Base-by-base conservation (phyloP, 2,113 vertebrate genomes). In the Pterophyllum scalare region DNA sequence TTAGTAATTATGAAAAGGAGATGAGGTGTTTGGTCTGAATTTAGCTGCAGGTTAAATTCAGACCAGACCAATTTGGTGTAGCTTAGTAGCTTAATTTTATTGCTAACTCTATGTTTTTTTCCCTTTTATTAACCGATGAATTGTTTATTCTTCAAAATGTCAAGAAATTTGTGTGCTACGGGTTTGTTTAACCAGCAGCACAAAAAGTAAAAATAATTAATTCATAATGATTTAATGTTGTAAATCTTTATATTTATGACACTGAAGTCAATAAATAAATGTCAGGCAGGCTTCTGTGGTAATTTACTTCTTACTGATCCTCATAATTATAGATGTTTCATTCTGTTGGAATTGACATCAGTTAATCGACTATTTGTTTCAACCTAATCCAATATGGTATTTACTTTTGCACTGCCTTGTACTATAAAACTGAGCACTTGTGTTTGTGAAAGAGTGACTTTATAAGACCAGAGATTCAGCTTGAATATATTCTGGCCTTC, bases 191-290 rank as follows among this genome's bases (percentile, higher is more conserved):
- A 14, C 46, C 26, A 52, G 26, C 24, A 31, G 24, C 43, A 70
- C 43, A 52, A 2, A 31, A 11, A 31, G 24, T 43, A 20, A 52
- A 52, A 72, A 54, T 14, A 33, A 72, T 72, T 33, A 1, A 54
- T 72, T 20, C 31, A 31, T 8, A 52, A 72, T 14, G 43, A 72
- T 54, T 72, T 26, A 72, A 57, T 4, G n/a, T 19, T 22, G 26
- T 5, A 78, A 56, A 59, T 86, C 19, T 59, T n/a, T 13, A 54
- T 3, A 62, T 49, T 49, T 59, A 35, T 38, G 24, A 80, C n/a
- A 62, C 59, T 75, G 38, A 17, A 54, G 54, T 72, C 26, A 72
- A 33, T 72, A 14, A 72, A 72, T 33, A 33, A 72, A 72, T 72
- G 67, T 14, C 24, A 15, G 49, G 6, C 3, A 5, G 54, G 1